A percentile compares a stretch with the other conserved stretches of the same genome.
These are phyloP conservation scores for Bicyclus anynana DNA, from an alignment of 1,140 invertebrate genomes.

Conservation along the genomic window DNA sequence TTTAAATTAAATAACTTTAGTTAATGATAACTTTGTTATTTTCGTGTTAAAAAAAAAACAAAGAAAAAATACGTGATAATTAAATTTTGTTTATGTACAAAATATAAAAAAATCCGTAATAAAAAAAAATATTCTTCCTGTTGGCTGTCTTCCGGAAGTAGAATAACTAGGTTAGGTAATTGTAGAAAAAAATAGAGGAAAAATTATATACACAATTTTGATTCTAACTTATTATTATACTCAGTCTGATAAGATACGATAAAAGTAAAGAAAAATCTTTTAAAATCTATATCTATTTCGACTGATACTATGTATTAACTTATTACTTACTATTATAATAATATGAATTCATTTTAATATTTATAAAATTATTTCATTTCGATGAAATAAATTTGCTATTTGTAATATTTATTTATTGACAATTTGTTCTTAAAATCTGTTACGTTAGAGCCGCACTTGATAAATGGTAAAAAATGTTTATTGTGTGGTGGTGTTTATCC, in stretches of 20 bases:
- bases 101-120: too few species aligned
- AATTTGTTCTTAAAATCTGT: not conserved
- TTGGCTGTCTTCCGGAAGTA: too few species aligned
- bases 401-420: not conserved
- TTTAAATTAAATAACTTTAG: too few species aligned
- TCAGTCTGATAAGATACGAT: conserved; percentile 14
- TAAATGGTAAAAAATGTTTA: not conserved
- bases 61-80: too few species aligned
- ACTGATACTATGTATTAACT: conserved; percentile 1
- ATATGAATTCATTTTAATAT: not conserved
- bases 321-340: too few species aligned
- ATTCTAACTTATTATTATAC: conserved; percentile 12
- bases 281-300: not conserved
- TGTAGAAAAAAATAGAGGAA: not conserved
- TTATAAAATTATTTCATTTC: too few species aligned
- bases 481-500: too few species aligned
- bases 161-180: too few species aligned
- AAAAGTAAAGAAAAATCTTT: conserved; percentile 13
- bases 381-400: not conserved
- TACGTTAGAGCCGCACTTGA: not conserved
- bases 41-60: too few species aligned
- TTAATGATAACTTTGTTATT: too few species aligned
- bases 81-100: too few species aligned
- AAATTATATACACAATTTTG: not conserved
- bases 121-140: too few species aligned